Conservation (phyloP, 2,888 invertebrate species). For the Myathropa florea region DNA sequence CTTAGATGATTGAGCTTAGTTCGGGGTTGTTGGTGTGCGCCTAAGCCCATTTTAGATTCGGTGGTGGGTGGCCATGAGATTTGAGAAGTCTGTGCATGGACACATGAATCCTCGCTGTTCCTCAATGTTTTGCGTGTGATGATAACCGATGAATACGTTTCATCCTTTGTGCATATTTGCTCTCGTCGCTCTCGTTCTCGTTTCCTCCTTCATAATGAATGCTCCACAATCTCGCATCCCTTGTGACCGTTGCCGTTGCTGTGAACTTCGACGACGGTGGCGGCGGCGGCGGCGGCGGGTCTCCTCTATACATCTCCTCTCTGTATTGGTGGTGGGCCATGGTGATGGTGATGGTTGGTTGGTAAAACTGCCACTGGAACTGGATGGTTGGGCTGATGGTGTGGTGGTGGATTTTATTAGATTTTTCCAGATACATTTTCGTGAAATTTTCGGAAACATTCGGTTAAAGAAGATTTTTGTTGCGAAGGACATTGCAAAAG, state of each 20-base stretch:
- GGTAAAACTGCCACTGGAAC: not conserved
- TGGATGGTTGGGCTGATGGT: slow-evolving; percentile 23
- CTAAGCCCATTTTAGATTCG: slow-evolving; percentile 28
- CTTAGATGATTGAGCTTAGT: slow-evolving; percentile 70
- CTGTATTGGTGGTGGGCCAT: slow-evolving; percentile 41
- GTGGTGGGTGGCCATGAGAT: slow-evolving; percentile 15
- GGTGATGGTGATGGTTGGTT: not conserved
- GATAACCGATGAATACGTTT: slow-evolving; percentile 60
- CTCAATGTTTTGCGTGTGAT: slow-evolving; percentile 60
- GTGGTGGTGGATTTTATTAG: slow-evolving; percentile 68
- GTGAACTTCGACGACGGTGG: slow-evolving; percentile 27
- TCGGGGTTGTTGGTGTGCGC: slow-evolving; percentile 25
- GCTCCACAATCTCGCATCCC: not conserved
- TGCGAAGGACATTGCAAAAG: slow-evolving; percentile 71
- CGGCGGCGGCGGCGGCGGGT: not conserved
- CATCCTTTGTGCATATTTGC: slow-evolving; percentile 70
- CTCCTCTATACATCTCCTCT: slow-evolving; percentile 38
- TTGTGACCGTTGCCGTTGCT: not conserved
- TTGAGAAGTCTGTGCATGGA: slow-evolving; percentile 56
- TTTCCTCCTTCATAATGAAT: slow-evolving; percentile 24
- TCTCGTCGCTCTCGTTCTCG: slow-evolving; percentile 31
- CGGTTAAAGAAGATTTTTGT: slow-evolving; percentile 68
- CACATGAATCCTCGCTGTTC: slow-evolving; percentile 59
- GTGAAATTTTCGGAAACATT: slow-evolving; percentile 69
- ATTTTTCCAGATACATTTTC: slow-evolving; percentile 67